Conservation (phyloP, 2,888 invertebrate species). For the Eupithecia tripunctaria region DNA sequence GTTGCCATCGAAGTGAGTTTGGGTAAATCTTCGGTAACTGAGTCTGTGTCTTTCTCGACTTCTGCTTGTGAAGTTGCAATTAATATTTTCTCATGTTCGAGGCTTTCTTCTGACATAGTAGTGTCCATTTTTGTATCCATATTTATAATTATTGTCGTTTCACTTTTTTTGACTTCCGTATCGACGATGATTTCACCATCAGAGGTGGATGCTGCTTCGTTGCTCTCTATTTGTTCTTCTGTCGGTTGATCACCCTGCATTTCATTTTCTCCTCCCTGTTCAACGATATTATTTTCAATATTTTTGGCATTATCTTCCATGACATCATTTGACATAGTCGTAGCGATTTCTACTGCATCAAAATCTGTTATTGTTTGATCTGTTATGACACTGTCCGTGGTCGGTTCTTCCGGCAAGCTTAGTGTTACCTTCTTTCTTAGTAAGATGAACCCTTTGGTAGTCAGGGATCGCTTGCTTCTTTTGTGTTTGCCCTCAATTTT, state of each 20-base stretch:
- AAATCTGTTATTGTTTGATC: not conserved
- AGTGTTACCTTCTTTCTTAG: slow-evolving; percentile 11
- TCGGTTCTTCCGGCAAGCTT: not conserved
- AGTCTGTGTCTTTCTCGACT: slow-evolving; percentile 20
- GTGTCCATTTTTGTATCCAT: not conserved
- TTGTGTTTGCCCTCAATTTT: slow-evolving; percentile 53
- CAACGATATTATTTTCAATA: slow-evolving; percentile 25
- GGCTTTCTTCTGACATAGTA: not conserved
- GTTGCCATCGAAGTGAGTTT: slow-evolving; percentile 30
- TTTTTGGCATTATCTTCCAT: slow-evolving; percentile 12
- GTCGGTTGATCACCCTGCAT: slow-evolving; percentile 37
- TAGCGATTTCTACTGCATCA: not conserved
- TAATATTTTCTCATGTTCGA: not conserved
- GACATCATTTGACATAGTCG: slow-evolving; percentile 8
- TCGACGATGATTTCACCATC: slow-evolving; percentile 18
- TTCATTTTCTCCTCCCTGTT: slow-evolving; percentile 19
- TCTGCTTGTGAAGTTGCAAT: slow-evolving; percentile 7
- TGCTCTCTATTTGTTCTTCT: slow-evolving; percentile 20
- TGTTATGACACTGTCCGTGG: not conserved
- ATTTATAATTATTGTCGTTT: slow-evolving; percentile 14
- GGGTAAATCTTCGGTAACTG: not conserved
- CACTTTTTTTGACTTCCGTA: slow-evolving; percentile 3
- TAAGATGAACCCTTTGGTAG: slow-evolving; percentile 16
- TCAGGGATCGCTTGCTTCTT: slow-evolving; percentile 49
- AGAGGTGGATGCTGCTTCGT: slow-evolving; percentile 7